These are phyloP conservation scores for Psittacula derbiana DNA, from an alignment of 2,797 vertebrate genomes.

Conservation along the genomic window DNA sequence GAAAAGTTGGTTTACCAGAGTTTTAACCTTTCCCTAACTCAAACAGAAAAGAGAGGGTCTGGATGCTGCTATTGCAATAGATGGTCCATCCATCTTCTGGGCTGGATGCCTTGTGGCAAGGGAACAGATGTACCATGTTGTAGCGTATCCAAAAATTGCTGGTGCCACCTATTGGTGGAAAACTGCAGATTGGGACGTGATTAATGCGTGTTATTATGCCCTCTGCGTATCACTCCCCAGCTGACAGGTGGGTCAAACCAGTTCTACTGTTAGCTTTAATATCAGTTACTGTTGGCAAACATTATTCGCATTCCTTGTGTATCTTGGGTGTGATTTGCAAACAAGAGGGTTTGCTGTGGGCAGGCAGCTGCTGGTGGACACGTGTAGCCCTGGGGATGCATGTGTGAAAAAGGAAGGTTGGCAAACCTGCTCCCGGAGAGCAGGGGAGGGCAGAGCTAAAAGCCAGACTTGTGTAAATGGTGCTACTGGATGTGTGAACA, in stretches of 20 bases:
- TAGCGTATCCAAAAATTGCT: slow-evolving; percentile 51
- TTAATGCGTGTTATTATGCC: background rate
- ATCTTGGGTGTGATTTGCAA: slow-evolving; percentile 7
- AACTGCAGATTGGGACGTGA: background rate
- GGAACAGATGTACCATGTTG: background rate
- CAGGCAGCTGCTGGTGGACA: background rate
- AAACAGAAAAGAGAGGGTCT: background rate
- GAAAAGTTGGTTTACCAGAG: background rate
- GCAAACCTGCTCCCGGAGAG: background rate
- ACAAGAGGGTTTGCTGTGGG: background rate
- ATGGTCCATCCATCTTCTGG: background rate
- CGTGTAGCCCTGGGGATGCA: background rate
- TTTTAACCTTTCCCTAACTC: background rate
- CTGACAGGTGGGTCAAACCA: background rate
- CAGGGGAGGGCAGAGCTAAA: background rate
- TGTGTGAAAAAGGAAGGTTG: fast-evolving
- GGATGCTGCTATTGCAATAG: background rate
- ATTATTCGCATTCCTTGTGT: background rate
- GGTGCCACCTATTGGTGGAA: slow-evolving; percentile 59
- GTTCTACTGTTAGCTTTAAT: background rate
- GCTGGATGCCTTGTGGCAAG: background rate
- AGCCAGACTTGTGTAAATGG: background rate
- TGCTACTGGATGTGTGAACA: fast-evolving
- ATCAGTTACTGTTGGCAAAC: background rate
- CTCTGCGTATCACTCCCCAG: background rate